Conservation (phyloP, 1,140 invertebrate species). For the Drosophila punjabiensis region DNA sequence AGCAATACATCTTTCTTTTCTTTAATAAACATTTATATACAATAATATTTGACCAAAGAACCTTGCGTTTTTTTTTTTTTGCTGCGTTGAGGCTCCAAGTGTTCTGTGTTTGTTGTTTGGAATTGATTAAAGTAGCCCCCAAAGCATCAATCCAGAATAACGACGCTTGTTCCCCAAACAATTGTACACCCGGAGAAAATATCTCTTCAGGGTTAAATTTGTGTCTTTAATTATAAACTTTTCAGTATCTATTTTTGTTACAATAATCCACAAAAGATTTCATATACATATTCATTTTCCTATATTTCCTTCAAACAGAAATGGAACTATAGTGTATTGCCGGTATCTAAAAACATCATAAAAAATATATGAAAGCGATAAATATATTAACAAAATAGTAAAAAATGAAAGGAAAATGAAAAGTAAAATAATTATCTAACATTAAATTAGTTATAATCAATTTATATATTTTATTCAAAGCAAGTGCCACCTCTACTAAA, state of each 20-base stretch:
- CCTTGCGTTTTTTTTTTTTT: conserved; percentile 63
- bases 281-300: too few relatives aligned
- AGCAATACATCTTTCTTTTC: conserved; percentile 12
- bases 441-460: neutral
- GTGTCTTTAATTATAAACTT: too few relatives aligned
- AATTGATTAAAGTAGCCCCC: conserved; percentile 77
- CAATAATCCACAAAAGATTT: too few relatives aligned
- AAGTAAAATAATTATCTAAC: too few relatives aligned
- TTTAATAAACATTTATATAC: conserved; percentile 62
- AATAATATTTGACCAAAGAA: conserved; percentile 63
- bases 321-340: too few relatives aligned
- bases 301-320: too few relatives aligned
- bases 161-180: conserved; percentile 60
- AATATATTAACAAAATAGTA: too few relatives aligned
- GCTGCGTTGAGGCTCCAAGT: conserved; percentile 43
- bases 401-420: too few relatives aligned
- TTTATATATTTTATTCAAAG: neutral
- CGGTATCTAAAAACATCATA: too few relatives aligned
- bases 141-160: conserved; percentile 47
- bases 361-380: too few relatives aligned
- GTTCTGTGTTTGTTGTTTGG: conserved; percentile 69
- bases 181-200: conserved; percentile 39
- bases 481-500: neutral
- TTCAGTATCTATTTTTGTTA: too few relatives aligned
- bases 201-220: too few relatives aligned